A percentile compares a stretch with the other conserved stretches of the same genome.
phyloP scores from a whole-genome alignment of 2,797 vertebrate genomes.

The Melanotaenia parkinsoni region DNA sequence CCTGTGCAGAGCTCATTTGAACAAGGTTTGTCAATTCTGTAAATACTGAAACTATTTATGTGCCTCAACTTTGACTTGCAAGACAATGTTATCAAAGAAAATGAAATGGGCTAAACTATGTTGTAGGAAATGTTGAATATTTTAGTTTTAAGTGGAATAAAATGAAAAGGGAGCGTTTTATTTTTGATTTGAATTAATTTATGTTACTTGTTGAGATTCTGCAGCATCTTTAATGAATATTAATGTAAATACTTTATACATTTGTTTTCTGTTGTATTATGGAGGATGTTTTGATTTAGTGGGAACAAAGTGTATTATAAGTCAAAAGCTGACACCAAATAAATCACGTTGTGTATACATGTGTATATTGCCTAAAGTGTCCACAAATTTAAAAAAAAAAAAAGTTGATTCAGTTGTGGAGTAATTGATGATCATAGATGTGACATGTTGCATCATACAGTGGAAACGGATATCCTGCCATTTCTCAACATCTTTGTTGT shows the following conservation, averaged over 20 bases:
- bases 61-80: constrained; percentile 73
- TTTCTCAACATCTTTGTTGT: not conserved
- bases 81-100: constrained; percentile 62
- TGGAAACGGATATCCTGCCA: not conserved
- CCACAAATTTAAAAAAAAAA: not conserved
- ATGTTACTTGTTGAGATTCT: constrained; percentile 42
- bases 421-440: not conserved
- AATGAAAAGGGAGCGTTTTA: constrained; percentile 51
- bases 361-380: constrained; percentile 20
- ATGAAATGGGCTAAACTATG: constrained; percentile 34
- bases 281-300: constrained; percentile 57
- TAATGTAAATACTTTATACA: constrained; percentile 71
- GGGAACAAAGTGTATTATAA: constrained; percentile 68
- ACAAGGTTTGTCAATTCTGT: constrained; percentile 47
- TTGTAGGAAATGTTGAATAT: constrained; percentile 45
- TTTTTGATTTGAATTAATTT: constrained; percentile 57
- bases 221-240: constrained; percentile 48
- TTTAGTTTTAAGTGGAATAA: constrained; percentile 50
- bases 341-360: constrained; percentile 73
- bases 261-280: constrained; percentile 54
- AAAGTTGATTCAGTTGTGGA: not conserved
- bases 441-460: not conserved
- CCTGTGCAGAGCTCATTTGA: constrained; percentile 42
- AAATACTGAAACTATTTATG: constrained; percentile 58
- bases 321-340: constrained; percentile 80